Base-by-base conservation (phyloP, 2,888 invertebrate species). In the Amiota minor region DNA sequence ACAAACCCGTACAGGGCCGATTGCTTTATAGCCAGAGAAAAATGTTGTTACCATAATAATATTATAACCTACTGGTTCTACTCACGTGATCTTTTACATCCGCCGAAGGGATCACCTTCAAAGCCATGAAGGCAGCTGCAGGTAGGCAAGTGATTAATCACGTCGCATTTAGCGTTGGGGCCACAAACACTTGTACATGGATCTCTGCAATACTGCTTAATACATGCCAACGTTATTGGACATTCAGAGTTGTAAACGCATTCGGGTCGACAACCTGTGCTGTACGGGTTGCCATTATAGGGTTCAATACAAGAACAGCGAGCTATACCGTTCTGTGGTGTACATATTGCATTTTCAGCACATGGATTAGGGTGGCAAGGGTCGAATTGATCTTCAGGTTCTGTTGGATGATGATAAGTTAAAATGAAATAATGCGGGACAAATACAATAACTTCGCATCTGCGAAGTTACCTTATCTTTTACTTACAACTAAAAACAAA, bases 151-250 rank as follows among this genome's bases (percentile, higher is more conserved):
- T 97, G 97, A 86, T 95, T 95, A 2, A 93, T 93, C 0, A 96
- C 96, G 49, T 92, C 91, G 86, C 97, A 97, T 88, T 95, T 94
- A 10, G 97, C 95, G 83, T 96, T 95, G 0, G 93, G 88, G 6
- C 96, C 97, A 85, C 97, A 97, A 70, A 95, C 92, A 72, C 96
- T 96, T 76, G 93, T 93, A 84, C 96, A 97, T 9, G 96, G 96
- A 90, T 96, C 94, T 81, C 96, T 92, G 80, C 97, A 97, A 87
- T 96, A 95, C 83, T 95, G 95, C 73, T 95, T 94, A 64, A 96
- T 91, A 87, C 96, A 97, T 53, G 96, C 93, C 76, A 95, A 90
- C 83, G 94, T 92, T 79, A 93, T 93, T 9, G 94, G 92, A 87
- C 97, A 97, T 84, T 96, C 96, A 0, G 95, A 92, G 88, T 94